Evolutionary conservation across 1,140 invertebrate genomes (phyloP).

Genomic region (Sitophilus oryzae): DNA sequence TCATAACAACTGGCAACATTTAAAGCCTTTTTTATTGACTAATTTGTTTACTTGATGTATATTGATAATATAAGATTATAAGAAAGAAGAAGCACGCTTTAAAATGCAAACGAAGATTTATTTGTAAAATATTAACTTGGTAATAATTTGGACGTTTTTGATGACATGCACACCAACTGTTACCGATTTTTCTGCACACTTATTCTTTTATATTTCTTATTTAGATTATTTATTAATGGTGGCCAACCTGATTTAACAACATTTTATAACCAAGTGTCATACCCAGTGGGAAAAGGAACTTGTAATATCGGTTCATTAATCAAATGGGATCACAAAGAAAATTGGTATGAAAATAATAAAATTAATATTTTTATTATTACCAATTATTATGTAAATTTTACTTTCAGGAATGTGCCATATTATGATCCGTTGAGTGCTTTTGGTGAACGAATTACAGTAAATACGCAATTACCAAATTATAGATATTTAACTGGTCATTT

Average conservation of each 20-base stretch:
- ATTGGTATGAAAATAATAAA: conserved; percentile 64
- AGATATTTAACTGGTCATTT: conserved; percentile 75
- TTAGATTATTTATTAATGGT: conserved; percentile 71
- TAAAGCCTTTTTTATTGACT: no score
- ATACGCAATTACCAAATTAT: conserved; percentile 3
- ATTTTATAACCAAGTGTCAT: conserved; percentile 68
- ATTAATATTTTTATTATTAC: no score
- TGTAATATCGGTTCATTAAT: conserved; percentile 78
- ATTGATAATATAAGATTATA: no score
- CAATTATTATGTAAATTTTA: not conserved
- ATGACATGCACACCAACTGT: no score
- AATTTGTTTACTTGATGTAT: no score
- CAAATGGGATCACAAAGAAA: conserved; percentile 82
- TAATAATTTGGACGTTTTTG: no score
- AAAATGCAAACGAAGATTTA: no score
- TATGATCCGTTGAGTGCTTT: conserved; percentile 13
- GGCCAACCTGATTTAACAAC: conserved; percentile 66
- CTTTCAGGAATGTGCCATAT: conserved; percentile 44
- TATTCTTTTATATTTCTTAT: no score
- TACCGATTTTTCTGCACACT: no score
- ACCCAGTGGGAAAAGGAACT: conserved; percentile 80
- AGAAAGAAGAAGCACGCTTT: no score
- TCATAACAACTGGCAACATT: no score
- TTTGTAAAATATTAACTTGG: no score
- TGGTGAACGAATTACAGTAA: conserved; percentile 9